phyloP scores from a whole-genome alignment of 2,888 invertebrate species.

The Lasioglossum oenotherae region DNA sequence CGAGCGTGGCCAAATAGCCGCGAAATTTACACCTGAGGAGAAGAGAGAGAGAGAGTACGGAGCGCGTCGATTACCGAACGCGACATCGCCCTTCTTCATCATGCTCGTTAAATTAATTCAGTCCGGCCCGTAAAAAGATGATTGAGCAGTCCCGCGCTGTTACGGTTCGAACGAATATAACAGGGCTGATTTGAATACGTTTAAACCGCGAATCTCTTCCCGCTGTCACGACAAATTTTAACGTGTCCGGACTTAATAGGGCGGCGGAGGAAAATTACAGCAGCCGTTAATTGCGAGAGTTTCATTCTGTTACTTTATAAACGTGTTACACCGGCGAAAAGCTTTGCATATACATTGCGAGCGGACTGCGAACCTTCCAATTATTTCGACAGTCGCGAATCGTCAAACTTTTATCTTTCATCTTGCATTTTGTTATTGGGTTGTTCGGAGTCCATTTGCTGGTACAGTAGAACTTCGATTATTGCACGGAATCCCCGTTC shows the following conservation, averaged over 20 bases:
- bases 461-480: too few species aligned
- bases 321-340: not conserved
- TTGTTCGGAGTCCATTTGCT: not conserved
- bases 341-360: not conserved
- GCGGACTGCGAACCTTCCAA: not conserved
- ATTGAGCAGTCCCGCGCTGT: not conserved
- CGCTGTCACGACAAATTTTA: not conserved
- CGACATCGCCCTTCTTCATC: conserved; percentile 17
- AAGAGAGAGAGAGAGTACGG: not conserved
- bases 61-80: conserved; percentile 8
- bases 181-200: conserved; percentile 5
- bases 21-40: conserved; percentile 43
- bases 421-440: not conserved
- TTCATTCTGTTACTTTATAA: not conserved
- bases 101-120: conserved; percentile 40
- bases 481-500: not conserved
- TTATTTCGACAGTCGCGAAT: not conserved
- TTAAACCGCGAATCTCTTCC: not conserved
- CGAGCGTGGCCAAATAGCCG: conserved; percentile 23
- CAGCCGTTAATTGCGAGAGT: not conserved
- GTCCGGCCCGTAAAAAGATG: conserved; percentile 8
- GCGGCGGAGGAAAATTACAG: not conserved
- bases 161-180: not conserved
- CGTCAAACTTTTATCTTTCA: not conserved
- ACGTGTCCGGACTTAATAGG: not conserved